phyloP scores from a whole-genome alignment of 2,113 vertebrate genomes.

The Vulpes ferrilata region DNA sequence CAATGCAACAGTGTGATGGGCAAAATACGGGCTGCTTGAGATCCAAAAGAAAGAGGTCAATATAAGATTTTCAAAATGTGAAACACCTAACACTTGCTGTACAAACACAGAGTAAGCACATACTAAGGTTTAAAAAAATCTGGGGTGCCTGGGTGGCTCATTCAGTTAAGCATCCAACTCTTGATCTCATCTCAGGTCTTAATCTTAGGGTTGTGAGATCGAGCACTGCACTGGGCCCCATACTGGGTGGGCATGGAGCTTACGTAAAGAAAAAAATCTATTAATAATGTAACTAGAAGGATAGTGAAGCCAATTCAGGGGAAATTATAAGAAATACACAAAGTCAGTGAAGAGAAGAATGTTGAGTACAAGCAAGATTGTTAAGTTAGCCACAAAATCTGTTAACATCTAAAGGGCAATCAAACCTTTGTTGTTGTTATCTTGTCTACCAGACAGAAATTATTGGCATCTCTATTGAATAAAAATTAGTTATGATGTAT shows the following conservation, averaged over 20 bases:
- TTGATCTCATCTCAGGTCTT: not conserved
- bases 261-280: not conserved
- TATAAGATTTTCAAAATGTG: not conserved
- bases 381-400: not conserved
- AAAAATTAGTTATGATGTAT: not conserved
- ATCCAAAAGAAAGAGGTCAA: not conserved
- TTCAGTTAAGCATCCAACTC: not conserved
- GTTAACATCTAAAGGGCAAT: not conserved
- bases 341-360: not conserved
- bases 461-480: not conserved
- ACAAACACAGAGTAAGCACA: not conserved
- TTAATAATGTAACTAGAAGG: not conserved
- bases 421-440: not conserved
- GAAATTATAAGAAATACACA: too few relatives aligned
- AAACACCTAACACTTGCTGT: not conserved
- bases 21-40: not conserved
- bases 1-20: fast-evolving
- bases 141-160: not conserved
- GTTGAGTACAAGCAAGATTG: not conserved
- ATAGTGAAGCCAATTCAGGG: not conserved
- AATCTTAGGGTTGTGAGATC: not conserved
- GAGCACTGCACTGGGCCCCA: not conserved
- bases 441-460: not conserved
- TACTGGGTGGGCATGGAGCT: not conserved
- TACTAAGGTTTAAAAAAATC: not conserved